Evolutionary conservation across 2,888 invertebrate species (phyloP).

Genomic region (Kryphioiulus occultus): DNA sequence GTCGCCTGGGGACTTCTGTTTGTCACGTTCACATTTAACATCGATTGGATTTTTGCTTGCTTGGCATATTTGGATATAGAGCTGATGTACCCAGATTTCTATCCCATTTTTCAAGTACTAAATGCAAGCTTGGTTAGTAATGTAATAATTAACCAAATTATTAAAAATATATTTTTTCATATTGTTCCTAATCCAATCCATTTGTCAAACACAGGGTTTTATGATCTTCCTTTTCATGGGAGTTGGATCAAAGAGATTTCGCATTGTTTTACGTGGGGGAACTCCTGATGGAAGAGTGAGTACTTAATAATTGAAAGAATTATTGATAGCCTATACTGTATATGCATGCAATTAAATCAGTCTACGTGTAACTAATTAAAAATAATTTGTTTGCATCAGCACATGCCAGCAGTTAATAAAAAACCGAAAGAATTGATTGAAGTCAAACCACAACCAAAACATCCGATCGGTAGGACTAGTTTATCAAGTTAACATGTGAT

Average conservation of each 20-base stretch:
- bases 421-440: background rate
- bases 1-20: slow-evolving; percentile 50
- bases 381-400: background rate
- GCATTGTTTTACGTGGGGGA: slow-evolving; percentile 44
- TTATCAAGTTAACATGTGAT: background rate
- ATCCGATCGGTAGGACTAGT: background rate
- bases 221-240: slow-evolving; percentile 51
- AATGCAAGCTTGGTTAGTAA: slow-evolving; percentile 48
- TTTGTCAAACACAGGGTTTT: slow-evolving; percentile 45
- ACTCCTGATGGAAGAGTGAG: slow-evolving; percentile 41
- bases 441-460: slow-evolving; percentile 52
- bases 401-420: slow-evolving; percentile 25
- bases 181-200: background rate
- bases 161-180: background rate
- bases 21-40: slow-evolving; percentile 32
- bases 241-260: slow-evolving; percentile 47
- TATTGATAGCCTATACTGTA: too few species aligned
- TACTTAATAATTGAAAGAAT: background rate
- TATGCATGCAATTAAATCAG: background rate
- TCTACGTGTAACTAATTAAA: background rate
- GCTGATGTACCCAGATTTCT: slow-evolving; percentile 52
- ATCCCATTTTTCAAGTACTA: slow-evolving; percentile 53
- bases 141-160: background rate
- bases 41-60: slow-evolving; percentile 52
- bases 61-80: slow-evolving; percentile 52